Percentiles rank a stretch among this genome's conserved stretches.
phyloP scores from a whole-genome alignment of 1,140 invertebrate genomes.

The Drosophila punjabiensis region DNA sequence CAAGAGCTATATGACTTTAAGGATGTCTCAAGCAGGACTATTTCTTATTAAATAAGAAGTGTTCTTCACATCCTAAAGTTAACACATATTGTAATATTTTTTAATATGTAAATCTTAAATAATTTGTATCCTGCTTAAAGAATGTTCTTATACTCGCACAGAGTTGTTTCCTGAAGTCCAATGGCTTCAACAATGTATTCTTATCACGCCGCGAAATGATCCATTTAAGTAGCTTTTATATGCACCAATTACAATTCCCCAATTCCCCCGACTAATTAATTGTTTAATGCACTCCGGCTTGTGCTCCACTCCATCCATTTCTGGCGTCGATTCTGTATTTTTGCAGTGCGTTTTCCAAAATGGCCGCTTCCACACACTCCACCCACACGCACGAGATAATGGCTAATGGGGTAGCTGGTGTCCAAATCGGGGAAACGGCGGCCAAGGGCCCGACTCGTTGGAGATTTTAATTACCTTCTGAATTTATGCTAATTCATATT shows the following conservation, averaged over 20 bases:
- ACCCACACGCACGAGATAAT: conserved; percentile 49
- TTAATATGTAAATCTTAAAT: background rate
- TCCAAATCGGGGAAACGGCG: background rate
- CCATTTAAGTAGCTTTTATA: conserved; percentile 42
- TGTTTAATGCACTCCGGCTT: conserved; percentile 74
- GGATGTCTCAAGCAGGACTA: background rate
- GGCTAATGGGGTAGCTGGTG: conserved; percentile 57
- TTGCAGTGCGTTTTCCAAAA: conserved; percentile 48
- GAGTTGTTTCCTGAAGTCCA: background rate
- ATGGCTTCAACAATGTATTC: background rate
- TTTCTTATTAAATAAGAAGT: background rate
- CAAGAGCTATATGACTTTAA: background rate
- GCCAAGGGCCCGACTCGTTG: conserved; percentile 16
- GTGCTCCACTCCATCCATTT: conserved; percentile 39
- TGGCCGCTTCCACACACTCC: conserved; percentile 62
- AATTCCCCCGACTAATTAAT: conserved; percentile 73
- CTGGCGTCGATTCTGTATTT: conserved; percentile 8
- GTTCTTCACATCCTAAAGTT: background rate
- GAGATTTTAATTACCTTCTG: conserved; percentile 79
- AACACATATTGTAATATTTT: background rate
- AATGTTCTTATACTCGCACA: background rate
- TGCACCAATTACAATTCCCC: conserved; percentile 42
- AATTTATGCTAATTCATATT: conserved; percentile 84
- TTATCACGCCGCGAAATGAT: conserved; percentile 23
- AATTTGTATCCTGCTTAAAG: background rate